phyloP scores from a whole-genome alignment of 2,888 invertebrate genomes.

The Oscheius sp. region DNA sequence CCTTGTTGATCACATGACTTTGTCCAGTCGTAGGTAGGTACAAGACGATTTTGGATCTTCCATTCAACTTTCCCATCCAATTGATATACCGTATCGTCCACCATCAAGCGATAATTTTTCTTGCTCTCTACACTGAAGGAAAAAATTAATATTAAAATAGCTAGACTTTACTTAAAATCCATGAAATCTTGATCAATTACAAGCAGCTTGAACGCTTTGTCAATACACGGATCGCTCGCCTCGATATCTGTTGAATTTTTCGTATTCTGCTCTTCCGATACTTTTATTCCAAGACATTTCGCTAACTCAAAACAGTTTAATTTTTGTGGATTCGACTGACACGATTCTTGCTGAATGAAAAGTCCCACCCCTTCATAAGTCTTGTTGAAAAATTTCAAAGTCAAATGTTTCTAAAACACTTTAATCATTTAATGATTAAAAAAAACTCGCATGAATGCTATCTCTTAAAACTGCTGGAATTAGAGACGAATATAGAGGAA shows the following conservation, averaged over 20 bases:
- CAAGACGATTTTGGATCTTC: background rate
- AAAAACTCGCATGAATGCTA: background rate
- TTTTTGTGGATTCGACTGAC: slow-evolving; percentile 5
- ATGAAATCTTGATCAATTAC: background rate
- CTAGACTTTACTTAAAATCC: background rate
- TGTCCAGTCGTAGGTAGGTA: background rate
- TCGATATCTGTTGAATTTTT: background rate
- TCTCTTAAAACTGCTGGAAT: background rate
- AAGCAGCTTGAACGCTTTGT: background rate
- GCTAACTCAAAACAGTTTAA: slow-evolving; percentile 2
- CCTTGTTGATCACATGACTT: slow-evolving; percentile 3
- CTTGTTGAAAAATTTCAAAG: slow-evolving; percentile 1
- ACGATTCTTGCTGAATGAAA: slow-evolving; percentile 5
- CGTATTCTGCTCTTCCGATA: background rate
- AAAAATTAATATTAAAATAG: background rate
- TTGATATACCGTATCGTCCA: slow-evolving; percentile 2
- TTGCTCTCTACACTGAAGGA: background rate
- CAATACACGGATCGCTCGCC: background rate
- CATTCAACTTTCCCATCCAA: background rate
- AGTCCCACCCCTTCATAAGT: slow-evolving; percentile 6
- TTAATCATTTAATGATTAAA: background rate
- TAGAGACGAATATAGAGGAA: slow-evolving; percentile 7
- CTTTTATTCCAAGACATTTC: background rate
- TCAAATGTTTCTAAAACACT: slow-evolving; percentile 7
- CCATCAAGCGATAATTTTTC: slow-evolving; percentile 10